Conservation (phyloP, 37 sponge, comb jelly and placozoan species). For the Crambe crambe region DNA sequence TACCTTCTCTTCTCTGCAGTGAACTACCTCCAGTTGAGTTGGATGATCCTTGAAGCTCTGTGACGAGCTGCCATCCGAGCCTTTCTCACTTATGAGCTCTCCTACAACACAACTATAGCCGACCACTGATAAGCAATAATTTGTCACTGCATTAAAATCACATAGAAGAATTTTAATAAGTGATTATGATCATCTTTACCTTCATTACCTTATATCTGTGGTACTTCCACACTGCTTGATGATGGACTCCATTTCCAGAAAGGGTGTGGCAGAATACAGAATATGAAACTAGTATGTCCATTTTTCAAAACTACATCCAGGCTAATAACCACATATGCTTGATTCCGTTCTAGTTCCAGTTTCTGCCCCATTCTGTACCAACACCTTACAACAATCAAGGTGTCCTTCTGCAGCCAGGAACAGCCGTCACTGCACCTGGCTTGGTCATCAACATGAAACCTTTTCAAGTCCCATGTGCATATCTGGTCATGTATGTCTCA, state of each 20-base stretch:
- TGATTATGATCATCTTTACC: too few species aligned
- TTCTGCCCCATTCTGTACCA: constrained; percentile 43
- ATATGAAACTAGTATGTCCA: constrained; percentile 24
- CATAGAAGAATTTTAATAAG: not conserved
- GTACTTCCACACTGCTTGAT: constrained; percentile 73
- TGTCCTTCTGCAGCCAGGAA: constrained; percentile 36
- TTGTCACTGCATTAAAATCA: not conserved
- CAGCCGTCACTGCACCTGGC: not conserved
- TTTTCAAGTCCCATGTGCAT: too few species aligned
- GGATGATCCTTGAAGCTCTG: constrained; percentile 68
- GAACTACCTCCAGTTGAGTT: constrained; percentile 72
- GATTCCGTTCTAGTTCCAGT: not conserved
- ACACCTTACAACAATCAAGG: constrained; percentile 46
- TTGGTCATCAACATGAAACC: too few species aligned
- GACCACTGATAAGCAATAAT: constrained; percentile 37
- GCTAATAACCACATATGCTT: constrained; percentile 11
- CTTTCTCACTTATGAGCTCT: constrained; percentile 32
- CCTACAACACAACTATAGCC: constrained; percentile 27
- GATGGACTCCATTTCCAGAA: constrained; percentile 57
- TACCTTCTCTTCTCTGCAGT: constrained; percentile 58
- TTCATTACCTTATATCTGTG: constrained; percentile 38
- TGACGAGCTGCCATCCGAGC: constrained; percentile 18
- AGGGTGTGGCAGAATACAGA: constrained; percentile 39
- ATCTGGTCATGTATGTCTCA: too few species aligned
- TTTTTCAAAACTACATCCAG: constrained; percentile 56